A percentile compares a stretch with the other conserved stretches of the same genome.
phyloP scores from a whole-genome alignment of 1,140 invertebrate genomes.

The Magallana ariakensis region DNA sequence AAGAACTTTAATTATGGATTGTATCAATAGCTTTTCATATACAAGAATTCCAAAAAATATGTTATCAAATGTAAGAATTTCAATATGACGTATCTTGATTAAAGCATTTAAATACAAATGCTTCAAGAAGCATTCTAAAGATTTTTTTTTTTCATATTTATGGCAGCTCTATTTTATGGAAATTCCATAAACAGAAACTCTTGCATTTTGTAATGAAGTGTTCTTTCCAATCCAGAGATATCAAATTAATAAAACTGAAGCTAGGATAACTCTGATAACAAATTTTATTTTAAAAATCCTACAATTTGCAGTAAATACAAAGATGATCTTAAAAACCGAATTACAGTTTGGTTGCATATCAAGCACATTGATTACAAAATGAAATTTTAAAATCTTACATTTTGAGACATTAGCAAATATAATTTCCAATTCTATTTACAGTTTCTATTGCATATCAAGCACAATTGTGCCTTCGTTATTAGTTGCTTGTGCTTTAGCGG shows the following conservation, averaged over 20 bases:
- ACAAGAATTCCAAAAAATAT: not conserved
- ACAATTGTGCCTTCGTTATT: not conserved
- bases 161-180: too few species aligned
- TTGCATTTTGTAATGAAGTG: too few species aligned
- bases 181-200: too few species aligned
- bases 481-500: not conserved
- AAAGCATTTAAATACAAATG: not conserved
- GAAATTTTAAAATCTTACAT: not conserved
- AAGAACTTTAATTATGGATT: not conserved
- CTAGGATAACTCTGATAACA: too few species aligned
- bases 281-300: too few species aligned
- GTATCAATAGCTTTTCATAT: conserved; percentile 4
- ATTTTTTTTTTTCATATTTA: too few species aligned
- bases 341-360: too few species aligned
- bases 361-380: not conserved
- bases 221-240: too few species aligned
- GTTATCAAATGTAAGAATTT: not conserved
- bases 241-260: too few species aligned
- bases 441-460: not conserved
- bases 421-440: not conserved
- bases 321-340: too few species aligned
- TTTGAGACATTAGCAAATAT: not conserved
- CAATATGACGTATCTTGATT: not conserved
- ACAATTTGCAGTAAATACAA: too few species aligned
- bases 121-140: too few species aligned